A percentile compares a stretch with the other conserved stretches of the same genome.
Evolutionary conservation across 2,888 invertebrate genomes (phyloP).

Genomic region (Drosophila rellima): DNA sequence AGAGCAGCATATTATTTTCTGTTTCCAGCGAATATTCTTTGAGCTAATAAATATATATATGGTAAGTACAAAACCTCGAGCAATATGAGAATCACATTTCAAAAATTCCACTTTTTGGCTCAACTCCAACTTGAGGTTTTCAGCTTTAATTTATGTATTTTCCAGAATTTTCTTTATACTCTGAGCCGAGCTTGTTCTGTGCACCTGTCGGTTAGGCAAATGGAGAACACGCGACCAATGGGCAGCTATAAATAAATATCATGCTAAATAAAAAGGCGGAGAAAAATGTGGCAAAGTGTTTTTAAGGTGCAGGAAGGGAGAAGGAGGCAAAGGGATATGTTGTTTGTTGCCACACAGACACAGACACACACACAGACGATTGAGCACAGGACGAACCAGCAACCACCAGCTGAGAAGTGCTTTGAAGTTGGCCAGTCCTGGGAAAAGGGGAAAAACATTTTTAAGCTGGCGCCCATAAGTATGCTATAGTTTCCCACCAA

Average conservation of each 20-base stretch:
- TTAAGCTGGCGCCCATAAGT: conserved; percentile 16
- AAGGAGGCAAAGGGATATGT: conserved; percentile 1
- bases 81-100: not conserved
- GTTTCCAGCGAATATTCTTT: not conserved
- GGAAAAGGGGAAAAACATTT: not conserved
- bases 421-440: conserved; percentile 44
- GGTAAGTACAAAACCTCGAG: conserved; percentile 1
- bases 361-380: conserved; percentile 50
- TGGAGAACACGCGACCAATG: conserved; percentile 42
- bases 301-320: not conserved
- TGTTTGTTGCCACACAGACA: conserved; percentile 33
- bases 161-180: not conserved
- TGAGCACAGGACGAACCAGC: conserved; percentile 25
- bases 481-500: conserved; percentile 16
- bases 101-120: not conserved
- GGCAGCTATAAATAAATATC: conserved; percentile 48
- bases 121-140: too few relatives aligned
- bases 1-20: not conserved
- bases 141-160: not conserved
- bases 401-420: conserved; percentile 16
- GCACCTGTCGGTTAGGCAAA: conserved; percentile 19
- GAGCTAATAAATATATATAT: not conserved
- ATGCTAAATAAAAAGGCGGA: conserved; percentile 19
- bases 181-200: not conserved
- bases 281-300: not conserved